These are phyloP conservation scores for Iguana delicatissima DNA, from an alignment of 2,797 vertebrate species.

Conservation along the genomic window DNA sequence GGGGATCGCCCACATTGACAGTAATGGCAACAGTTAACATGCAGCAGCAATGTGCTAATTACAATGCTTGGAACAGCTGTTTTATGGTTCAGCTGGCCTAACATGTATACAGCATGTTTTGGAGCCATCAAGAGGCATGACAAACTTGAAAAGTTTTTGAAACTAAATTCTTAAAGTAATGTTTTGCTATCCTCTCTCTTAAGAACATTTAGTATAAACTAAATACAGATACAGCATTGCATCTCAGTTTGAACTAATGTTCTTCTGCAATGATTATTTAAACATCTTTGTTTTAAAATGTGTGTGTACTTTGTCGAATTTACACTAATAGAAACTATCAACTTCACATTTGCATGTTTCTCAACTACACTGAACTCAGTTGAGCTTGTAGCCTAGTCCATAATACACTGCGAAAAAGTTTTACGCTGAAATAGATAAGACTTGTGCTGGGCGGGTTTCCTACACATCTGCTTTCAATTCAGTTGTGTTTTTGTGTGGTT, in stretches of 20 bases:
- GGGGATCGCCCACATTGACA: constrained; percentile 60
- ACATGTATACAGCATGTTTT: constrained; percentile 52
- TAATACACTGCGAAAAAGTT: neutral
- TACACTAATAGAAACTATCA: neutral
- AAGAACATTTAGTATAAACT: constrained; percentile 76
- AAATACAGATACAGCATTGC: constrained; percentile 75
- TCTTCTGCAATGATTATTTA: neutral
- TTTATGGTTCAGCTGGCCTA: constrained; percentile 50
- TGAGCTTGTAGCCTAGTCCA: neutral
- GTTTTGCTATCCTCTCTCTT: constrained; percentile 72
- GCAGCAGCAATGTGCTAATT: constrained; percentile 54
- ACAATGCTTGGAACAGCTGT: constrained; percentile 54
- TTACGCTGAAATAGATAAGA: neutral
- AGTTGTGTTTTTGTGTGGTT: neutral
- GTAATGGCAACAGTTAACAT: constrained; percentile 52
- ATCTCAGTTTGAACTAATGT: constrained; percentile 49
- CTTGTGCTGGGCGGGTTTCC: neutral
- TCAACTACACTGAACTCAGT: neutral
- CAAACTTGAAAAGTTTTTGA: constrained; percentile 72
- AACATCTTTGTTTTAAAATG: constrained; percentile 29
- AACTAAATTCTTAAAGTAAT: constrained; percentile 73
- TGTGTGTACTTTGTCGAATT: rapidly evolving
- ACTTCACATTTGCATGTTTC: neutral
- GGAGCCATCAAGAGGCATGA: constrained; percentile 66
- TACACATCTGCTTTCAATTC: neutral